These are phyloP conservation scores for Cardiocondyla obscurior DNA, from an alignment of 1,140 invertebrate genomes.

Conservation along the genomic window DNA sequence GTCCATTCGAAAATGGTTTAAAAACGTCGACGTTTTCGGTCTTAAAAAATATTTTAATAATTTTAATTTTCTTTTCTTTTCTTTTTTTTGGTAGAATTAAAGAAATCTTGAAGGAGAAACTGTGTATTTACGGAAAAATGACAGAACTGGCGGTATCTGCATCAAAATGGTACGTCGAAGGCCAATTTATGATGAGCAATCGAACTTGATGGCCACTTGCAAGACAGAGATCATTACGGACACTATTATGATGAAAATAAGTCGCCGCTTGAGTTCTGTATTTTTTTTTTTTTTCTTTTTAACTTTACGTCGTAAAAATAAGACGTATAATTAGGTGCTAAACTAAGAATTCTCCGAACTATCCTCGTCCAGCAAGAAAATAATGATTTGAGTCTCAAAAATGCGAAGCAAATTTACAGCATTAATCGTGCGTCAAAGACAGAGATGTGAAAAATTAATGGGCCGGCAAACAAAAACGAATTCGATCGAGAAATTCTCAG, in stretches of 20 bases:
- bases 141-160: neutral
- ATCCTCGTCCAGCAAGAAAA: slow-evolving; percentile 6
- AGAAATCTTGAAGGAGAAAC: no score
- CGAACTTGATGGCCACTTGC: neutral
- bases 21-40: neutral
- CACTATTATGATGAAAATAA: slow-evolving; percentile 31
- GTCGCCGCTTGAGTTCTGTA: slow-evolving; percentile 6
- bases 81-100: neutral
- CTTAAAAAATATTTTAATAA: neutral
- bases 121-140: neutral
- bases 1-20: neutral
- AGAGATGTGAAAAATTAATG: neutral
- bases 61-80: neutral
- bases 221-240: neutral
- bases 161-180: neutral
- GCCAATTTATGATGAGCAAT: neutral
- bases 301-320: neutral
- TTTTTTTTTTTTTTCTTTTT: slow-evolving; percentile 32
- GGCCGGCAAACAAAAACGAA: slow-evolving; percentile 3
- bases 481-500: neutral
- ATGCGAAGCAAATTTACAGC: slow-evolving; percentile 4
- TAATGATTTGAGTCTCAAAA: slow-evolving; percentile 10
- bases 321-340: slow-evolving; percentile 22
- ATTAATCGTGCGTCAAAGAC: neutral
- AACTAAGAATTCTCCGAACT: neutral